A percentile compares a stretch with the other conserved stretches of the same genome.
Conservation (phyloP, 2,797 vertebrate species). For the Melanotaenia parkinsoni region DNA sequence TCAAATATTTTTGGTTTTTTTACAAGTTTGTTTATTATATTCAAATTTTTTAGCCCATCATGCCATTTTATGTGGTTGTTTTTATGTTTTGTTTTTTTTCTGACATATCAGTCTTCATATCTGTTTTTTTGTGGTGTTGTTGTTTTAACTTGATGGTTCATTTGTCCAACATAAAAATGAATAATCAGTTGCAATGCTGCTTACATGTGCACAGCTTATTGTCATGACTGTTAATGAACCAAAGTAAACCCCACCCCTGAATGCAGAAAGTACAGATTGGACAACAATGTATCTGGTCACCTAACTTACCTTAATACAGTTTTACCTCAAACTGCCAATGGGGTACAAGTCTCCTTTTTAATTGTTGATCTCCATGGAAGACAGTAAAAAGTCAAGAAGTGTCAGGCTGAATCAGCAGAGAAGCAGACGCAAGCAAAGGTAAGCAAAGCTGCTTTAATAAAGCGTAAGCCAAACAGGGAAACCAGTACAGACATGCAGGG, state of each 20-base stretch:
- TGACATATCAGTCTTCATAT: neutral
- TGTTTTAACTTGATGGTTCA: neutral
- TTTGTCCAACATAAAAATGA: too few relatives aligned
- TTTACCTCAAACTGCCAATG: neutral
- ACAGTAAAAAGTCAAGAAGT: neutral
- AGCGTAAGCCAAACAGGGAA: too few relatives aligned
- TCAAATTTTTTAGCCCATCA: neutral
- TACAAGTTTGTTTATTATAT: neutral
- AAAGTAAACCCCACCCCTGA: neutral
- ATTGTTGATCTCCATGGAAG: neutral
- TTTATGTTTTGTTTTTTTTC: neutral
- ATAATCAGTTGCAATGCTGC: neutral
- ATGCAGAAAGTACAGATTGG: neutral
- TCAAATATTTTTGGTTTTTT: neutral
- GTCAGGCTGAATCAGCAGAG: too few relatives aligned
- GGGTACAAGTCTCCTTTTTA: neutral
- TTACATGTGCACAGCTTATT: neutral
- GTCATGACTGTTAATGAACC: neutral
- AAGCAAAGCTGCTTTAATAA: too few relatives aligned
- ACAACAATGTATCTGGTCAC: too few relatives aligned
- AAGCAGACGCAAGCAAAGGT: too few relatives aligned
- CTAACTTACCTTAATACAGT: neutral
- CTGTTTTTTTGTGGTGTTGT: neutral
- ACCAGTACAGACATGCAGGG: too few relatives aligned
- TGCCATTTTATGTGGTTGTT: neutral